These are phyloP conservation scores for Caenorhabditis drosophilae DNA, from an alignment of 2,888 invertebrate genomes.

Conservation along the genomic window DNA sequence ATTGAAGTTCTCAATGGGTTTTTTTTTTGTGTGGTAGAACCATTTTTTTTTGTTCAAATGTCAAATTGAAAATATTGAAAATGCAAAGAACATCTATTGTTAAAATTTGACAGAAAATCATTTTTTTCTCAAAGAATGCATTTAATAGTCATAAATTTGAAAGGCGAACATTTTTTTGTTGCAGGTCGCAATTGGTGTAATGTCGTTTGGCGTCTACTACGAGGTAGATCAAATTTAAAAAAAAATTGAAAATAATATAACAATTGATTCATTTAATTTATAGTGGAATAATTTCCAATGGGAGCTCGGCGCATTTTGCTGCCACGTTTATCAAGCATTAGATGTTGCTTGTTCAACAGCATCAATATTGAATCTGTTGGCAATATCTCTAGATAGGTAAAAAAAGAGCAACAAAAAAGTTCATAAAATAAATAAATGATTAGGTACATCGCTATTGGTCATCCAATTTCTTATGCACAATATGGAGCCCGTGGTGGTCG, in stretches of 20 bases:
- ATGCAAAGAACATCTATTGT: too few species aligned
- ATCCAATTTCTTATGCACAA: constrained; percentile 67
- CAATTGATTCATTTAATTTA: too few species aligned
- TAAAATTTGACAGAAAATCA: too few species aligned
- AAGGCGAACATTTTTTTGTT: too few species aligned
- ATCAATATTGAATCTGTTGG: constrained; percentile 95
- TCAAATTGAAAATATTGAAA: too few species aligned
- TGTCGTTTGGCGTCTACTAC: constrained; percentile 98
- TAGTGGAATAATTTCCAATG: constrained; percentile 74
- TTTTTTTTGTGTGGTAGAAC: too few species aligned
- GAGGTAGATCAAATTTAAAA: constrained; percentile 80
- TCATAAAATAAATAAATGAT: constrained; percentile 4
- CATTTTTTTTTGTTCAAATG: too few species aligned
- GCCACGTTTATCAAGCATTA: constrained; percentile 96
- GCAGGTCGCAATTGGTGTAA: constrained; percentile 90
- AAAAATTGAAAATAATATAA: not conserved
- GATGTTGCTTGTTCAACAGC: constrained; percentile 96
- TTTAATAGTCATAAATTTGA: too few species aligned
- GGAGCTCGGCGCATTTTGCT: constrained; percentile 87
- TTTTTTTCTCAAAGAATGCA: too few species aligned
- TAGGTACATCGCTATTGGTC: constrained; percentile 63
- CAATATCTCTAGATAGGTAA: constrained; percentile 96
- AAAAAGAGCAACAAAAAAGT: not conserved
- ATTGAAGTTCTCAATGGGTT: too few species aligned
- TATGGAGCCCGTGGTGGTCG: constrained; percentile 72